Conservation (phyloP, 2,888 invertebrate genomes). For the Pyrocoelia pectoralis region DNA sequence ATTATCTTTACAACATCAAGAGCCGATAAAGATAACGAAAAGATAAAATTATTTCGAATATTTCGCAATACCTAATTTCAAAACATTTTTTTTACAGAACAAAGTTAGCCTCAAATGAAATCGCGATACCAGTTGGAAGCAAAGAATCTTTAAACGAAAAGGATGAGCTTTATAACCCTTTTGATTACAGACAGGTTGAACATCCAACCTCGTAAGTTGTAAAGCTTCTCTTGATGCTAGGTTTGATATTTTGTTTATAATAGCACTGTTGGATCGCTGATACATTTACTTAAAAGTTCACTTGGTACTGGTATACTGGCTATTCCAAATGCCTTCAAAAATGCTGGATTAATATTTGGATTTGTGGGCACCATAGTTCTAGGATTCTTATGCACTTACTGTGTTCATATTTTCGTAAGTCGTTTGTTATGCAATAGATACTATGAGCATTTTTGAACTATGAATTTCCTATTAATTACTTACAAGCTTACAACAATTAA, state of each 20-base stretch:
- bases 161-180: slow-evolving; percentile 71
- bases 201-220: slow-evolving; percentile 73
- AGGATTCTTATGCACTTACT: slow-evolving; percentile 90
- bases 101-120: slow-evolving; percentile 47
- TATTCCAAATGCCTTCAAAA: slow-evolving; percentile 93
- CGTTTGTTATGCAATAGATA: too few relatives aligned
- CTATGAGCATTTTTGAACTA: too few relatives aligned
- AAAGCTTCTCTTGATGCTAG: neutral
- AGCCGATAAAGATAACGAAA: too few relatives aligned
- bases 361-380: slow-evolving; percentile 84
- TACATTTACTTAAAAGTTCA: slow-evolving; percentile 93
- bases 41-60: too few relatives aligned
- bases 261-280: slow-evolving; percentile 84
- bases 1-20: too few relatives aligned
- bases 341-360: slow-evolving; percentile 87
- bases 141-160: slow-evolving; percentile 59
- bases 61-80: too few relatives aligned
- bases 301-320: slow-evolving; percentile 95
- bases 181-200: slow-evolving; percentile 73
- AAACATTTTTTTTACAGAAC: slow-evolving; percentile 42
- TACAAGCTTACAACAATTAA: too few relatives aligned
- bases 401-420: slow-evolving; percentile 89
- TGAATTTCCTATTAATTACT: too few relatives aligned
- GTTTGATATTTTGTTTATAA: slow-evolving; percentile 45
- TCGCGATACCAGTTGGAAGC: slow-evolving; percentile 46